Base-by-base conservation (phyloP, 2,113 vertebrate genomes). In the Leucosticte australis region DNA sequence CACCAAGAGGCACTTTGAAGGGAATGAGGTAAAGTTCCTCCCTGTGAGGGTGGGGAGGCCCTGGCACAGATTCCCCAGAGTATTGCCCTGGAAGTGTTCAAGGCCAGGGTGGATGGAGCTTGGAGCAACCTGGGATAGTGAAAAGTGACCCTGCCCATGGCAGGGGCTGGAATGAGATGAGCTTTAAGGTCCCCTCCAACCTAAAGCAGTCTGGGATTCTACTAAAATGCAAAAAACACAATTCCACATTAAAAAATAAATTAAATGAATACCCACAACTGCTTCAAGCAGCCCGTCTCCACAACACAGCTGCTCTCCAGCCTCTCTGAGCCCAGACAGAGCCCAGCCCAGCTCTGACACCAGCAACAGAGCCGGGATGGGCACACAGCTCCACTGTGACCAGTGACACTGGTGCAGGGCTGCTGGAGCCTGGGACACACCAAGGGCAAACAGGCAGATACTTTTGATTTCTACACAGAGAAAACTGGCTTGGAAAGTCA, bases 401-500 rank as follows among this genome's bases (percentile, higher is more conserved):
- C 9, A 7, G 41, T 50, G 52, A 70, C 28, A 49, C 16, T 16
- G 57, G 50, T 52, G 46, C 70, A 31, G 16, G 44, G 85, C 71
- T 35, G n/a, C 52, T 12, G 44, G 35, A 47, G 92, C 83, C 65
- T 15, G 71, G 89, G 73, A 68, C 90, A 87, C 39, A n/a, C 18
- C 64, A 37, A 90, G 64, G 77, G 55, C 89, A 90, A 91, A n/a
- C 8, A 13, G 92, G 85, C 60, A 92, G 92, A 63, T 71, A 50
- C 55, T 95, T 96, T 74, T 90, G 76, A 90, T 71, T 93, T 59
- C 30, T 77, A 96, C 88, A 35, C 28, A 70, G 77, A 84, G 87
- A 92, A 95, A 96, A 73, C 83, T 81, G 95, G 52, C 63, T 90
- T 75, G 15, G 67, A 87, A 96, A 96, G 71, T 90, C 96, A 94